Percentiles rank a stretch among this genome's conserved stretches.
Conservation (phyloP, 2,797 vertebrate genomes). For the Acanthiza pusilla region DNA sequence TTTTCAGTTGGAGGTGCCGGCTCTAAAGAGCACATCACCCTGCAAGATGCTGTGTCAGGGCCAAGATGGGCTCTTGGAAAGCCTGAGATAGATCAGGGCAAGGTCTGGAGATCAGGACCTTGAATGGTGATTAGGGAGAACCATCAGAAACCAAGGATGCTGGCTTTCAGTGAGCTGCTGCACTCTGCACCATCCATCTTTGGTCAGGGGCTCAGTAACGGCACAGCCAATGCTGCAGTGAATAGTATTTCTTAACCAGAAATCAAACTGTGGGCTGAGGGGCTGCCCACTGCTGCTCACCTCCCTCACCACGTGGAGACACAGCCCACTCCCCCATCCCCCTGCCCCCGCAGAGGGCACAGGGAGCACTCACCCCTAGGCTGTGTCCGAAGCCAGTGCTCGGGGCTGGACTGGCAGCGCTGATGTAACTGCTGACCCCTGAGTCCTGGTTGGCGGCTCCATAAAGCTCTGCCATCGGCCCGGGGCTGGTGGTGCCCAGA, state of each 20-base stretch:
- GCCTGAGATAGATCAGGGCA: neutral
- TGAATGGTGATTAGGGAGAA: neutral
- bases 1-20: neutral
- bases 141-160: neutral
- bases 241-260: neutral
- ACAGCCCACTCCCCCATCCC: neutral
- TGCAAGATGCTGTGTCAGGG: neutral
- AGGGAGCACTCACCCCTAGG: conserved; percentile 88
- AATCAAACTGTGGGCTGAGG: neutral
- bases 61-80: neutral
- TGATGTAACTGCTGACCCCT: conserved; percentile 97
- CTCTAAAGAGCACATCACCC: neutral
- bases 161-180: neutral
- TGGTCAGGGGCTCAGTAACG: neutral
- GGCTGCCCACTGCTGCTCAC: neutral
- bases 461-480: conserved; percentile 96
- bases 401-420: conserved; percentile 94
- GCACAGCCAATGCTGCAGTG: neutral
- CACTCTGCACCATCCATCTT: accelerated
- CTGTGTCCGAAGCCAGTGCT: conserved; percentile 96
- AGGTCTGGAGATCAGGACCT: neutral
- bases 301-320: accelerated
- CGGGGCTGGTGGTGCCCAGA: conserved; percentile 96
- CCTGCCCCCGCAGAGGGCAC: neutral
- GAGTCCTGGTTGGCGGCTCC: conserved; percentile 94